Base-by-base conservation (phyloP, 2,888 invertebrate genomes). In the Seladonia tumulorum region DNA sequence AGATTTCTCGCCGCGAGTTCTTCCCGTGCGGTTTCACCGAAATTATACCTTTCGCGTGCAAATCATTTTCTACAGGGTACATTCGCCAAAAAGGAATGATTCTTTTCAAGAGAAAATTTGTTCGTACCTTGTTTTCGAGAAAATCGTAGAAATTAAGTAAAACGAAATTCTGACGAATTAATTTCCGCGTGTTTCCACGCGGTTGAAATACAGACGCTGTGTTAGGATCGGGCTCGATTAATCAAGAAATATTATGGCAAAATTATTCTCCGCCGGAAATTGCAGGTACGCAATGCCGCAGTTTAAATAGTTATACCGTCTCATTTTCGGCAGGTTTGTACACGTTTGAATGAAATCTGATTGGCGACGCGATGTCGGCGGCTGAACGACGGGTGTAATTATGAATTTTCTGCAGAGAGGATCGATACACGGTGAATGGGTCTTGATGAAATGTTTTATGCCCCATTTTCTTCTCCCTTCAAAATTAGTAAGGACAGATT, bases 231-330 rank as follows among this genome's bases (percentile, higher is more conserved):
- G 29, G 35, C 39, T n/a, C 29, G 12, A 66, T 71, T 53, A 71
- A 81, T 81, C 49, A 42, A 12, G 60, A 35, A 57, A 42, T 63
- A 53, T 76, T 63, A 29, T 39, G n/a, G 57, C 47, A 81, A 63
- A 83, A 83, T 81, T 63, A 80, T 53, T 22, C 22, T 18, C 18
- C 39, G 66, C 29, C 25, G 16, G 10, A 63, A 63, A 63, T 29
- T 5, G 63, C 25, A 14, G 5, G 14, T 16, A 5, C 29, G 63
- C 29, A 22, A 22, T 53, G 16, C 63, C 16, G 25, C 29, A 8
- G 49, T 53, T 63, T 16, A 63, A 63, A 63, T 16, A 63, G 16
- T 63, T 22, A 4, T 22, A 18, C 10, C 68, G 39, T 39, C 39
- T n/a, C 68, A 39, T 68, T 68, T 68, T 68, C 68, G 68, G 22